A percentile compares a stretch with the other conserved stretches of the same genome.
Conservation (phyloP, 92 coral and sea anemone species). For the Muricea muricata region DNA sequence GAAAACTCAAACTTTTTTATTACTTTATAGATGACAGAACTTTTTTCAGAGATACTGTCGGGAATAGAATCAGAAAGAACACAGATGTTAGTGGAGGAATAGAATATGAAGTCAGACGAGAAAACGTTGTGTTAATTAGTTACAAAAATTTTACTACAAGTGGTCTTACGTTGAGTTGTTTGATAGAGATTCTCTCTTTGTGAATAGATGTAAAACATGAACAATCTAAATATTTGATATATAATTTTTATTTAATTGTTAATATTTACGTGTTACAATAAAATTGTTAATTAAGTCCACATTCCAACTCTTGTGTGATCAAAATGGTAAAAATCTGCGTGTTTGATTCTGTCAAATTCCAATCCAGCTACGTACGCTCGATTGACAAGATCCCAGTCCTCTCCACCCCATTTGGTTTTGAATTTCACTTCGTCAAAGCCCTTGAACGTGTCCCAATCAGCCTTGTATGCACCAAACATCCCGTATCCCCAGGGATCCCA, state of each 20-base stretch:
- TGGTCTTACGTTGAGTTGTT: neutral
- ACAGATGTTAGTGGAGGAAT: conserved; percentile 62
- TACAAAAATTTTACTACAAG: neutral
- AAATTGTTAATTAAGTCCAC: conserved; percentile 70
- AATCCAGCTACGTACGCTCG: conserved; percentile 63
- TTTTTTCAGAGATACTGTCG: conserved; percentile 85
- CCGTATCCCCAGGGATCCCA: conserved; percentile 94
- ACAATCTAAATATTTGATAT: too few relatives aligned
- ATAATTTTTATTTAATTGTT: too few relatives aligned
- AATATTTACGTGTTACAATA: neutral
- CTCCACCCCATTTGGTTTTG: conserved; percentile 84
- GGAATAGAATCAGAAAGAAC: conserved; percentile 72
- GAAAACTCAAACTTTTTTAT: neutral
- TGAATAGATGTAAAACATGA: too few relatives aligned
- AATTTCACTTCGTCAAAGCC: conserved; percentile 73
- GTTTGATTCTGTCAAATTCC: conserved; percentile 84
- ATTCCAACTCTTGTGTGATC: conserved; percentile 74
- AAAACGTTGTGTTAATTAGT: too few relatives aligned
- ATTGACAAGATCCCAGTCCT: conserved; percentile 89
- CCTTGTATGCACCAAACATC: conserved; percentile 77
- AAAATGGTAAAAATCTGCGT: conserved; percentile 71
- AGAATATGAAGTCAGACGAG: neutral
- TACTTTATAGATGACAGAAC: conserved; percentile 80
- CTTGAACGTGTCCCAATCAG: conserved; percentile 86
- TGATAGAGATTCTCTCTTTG: too few relatives aligned